Evolutionary conservation across 2,888 invertebrate species (phyloP), one percentile per base, ranked within the genome.

Genomic region (Clunio marinus): DNA sequence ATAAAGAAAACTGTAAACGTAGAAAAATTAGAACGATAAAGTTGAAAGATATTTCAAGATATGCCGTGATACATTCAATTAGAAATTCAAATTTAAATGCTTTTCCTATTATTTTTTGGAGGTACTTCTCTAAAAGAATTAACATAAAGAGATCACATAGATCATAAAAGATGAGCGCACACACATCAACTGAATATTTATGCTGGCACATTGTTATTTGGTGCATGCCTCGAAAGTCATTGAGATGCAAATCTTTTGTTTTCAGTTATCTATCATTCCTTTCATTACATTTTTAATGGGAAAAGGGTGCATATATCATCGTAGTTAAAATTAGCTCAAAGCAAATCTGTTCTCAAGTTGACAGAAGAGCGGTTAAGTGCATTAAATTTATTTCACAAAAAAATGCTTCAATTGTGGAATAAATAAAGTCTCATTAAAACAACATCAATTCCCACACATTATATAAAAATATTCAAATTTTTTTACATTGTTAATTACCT

Each of bases 181-280:
- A 45, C 17, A 22, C 24, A 10, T 51, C 22, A 51, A 22, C n/a
- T n/a, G 45, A 45, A 45, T 45, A 51, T 41, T 57, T 57, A 25
- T 57, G 27, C 2, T 24, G 57, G 20, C 25, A 8, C 17, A 46
- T 17, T 63, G 46, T n/a, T 63, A 46, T 45, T 45, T 35, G 27
- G 63, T 63, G 63, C 63, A 63, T 62, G 62, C 32, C 41, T 41
- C 17, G 13, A 60, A 37, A 20, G 27, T 37, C 35, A 60, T 45
- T 63, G 25, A 63, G 63, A 63, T 63, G 63, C 63, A 63, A 63
- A 63, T 63, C 46, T 63, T 37, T 51, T 37, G 24, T 60, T 63
- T 63, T 63, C 25, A 3, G 13, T 63, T 27, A 63, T 45, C 25
- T 17, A 17, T 51, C 20, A 4, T 51, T 51, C 20, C 17, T 32